A percentile compares a stretch with the other conserved stretches of the same genome.
Evolutionary conservation across 2,113 vertebrate species (phyloP).

Genomic region (Epinephelus moara): DNA sequence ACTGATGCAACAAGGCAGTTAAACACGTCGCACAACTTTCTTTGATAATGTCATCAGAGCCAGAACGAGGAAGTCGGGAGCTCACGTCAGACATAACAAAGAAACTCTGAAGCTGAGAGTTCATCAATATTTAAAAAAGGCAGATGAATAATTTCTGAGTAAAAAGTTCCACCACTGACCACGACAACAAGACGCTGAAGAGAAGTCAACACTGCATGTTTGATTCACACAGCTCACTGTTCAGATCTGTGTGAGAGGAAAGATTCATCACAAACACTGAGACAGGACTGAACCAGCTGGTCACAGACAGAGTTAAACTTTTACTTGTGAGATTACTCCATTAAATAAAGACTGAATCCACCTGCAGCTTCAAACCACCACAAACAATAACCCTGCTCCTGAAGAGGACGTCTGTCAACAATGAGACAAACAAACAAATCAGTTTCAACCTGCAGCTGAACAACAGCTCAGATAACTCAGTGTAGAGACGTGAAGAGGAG

Average conservation of each 20-base stretch:
- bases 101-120: not conserved
- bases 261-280: not conserved
- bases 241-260: too few relatives aligned
- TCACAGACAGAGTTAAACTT: not conserved
- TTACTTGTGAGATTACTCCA: not conserved
- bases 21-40: conserved; percentile 23
- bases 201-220: not conserved
- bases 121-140: not conserved
- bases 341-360: not conserved
- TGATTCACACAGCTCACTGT: not conserved
- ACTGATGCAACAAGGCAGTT: not conserved
- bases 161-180: not conserved
- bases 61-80: conserved; percentile 7
- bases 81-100: not conserved
- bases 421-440: not conserved
- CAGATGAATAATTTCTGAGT: not conserved
- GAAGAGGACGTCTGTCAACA: not conserved
- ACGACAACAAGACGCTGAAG: not conserved
- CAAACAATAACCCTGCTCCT: not conserved
- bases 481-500: too few relatives aligned
- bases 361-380: not conserved
- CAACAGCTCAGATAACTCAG: not conserved
- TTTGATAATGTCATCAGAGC: not conserved
- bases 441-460: not conserved
- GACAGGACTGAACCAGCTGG: not conserved